Percentiles rank a stretch among this genome's conserved stretches.
phyloP scores from a whole-genome alignment of 2,797 vertebrate species.

The Oreochromis mossambicus region DNA sequence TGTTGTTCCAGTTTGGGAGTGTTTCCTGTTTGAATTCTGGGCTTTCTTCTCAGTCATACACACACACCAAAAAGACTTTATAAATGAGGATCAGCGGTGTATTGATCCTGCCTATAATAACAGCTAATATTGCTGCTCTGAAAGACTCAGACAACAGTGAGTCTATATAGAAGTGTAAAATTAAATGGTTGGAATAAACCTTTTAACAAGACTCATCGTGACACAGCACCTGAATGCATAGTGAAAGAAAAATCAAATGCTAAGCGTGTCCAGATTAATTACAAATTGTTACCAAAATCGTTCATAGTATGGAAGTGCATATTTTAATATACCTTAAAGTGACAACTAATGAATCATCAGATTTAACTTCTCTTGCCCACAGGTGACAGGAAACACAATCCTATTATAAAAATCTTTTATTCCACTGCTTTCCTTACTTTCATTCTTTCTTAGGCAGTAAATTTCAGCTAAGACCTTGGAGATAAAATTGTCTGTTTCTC shows the following conservation, averaged over 20 bases:
- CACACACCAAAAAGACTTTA: background rate
- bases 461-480: background rate
- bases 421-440: background rate
- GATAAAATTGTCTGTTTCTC: constrained; percentile 15
- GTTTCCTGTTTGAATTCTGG: background rate
- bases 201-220: background rate
- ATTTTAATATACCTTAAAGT: background rate
- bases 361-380: background rate
- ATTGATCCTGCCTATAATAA: background rate
- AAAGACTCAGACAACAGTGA: background rate
- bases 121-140: background rate
- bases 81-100: background rate
- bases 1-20: background rate
- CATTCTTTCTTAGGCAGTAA: background rate
- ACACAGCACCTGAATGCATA: background rate
- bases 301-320: background rate
- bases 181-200: background rate
- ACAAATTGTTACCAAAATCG: background rate
- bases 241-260: background rate
- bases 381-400: background rate
- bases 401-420: background rate
- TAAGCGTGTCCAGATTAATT: background rate
- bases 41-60: background rate
- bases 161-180: background rate
- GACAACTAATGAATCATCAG: background rate